These are phyloP conservation scores for Atractosteus spatula DNA, from an alignment of 2,113 vertebrate genomes.

Conservation along the genomic window DNA sequence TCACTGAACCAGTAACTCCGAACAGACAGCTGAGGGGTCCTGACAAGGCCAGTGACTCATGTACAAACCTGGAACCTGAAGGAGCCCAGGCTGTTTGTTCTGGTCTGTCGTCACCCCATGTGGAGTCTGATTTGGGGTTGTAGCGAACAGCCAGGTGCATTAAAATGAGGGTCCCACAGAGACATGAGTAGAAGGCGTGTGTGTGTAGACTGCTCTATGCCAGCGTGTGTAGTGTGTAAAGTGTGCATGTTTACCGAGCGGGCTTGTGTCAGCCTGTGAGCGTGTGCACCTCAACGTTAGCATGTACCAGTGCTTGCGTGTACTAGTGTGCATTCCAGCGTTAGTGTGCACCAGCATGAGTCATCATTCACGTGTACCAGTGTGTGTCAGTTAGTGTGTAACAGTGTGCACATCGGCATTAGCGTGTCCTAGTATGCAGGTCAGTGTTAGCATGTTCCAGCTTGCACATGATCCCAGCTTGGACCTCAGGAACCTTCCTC, in stretches of 20 bases:
- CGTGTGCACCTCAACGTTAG: not conserved
- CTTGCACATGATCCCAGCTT: slow-evolving; percentile 40
- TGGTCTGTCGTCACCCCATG: too few species aligned
- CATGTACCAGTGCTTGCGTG: slow-evolving; percentile 7
- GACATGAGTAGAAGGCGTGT: too few species aligned
- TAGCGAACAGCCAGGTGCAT: too few species aligned
- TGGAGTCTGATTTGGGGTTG: too few species aligned
- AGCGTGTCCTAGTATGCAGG: slow-evolving; percentile 16
- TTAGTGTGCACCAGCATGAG: slow-evolving; percentile 13
- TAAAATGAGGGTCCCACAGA: too few species aligned
- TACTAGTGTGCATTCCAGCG: not conserved
- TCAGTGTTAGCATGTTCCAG: slow-evolving; percentile 9
- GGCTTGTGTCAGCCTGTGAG: not conserved
- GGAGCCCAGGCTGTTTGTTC: too few species aligned
- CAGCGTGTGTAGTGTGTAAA: too few species aligned
- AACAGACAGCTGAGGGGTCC: too few species aligned
- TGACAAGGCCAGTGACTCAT: too few species aligned
- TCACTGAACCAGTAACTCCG: not conserved
- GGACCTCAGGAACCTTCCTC: slow-evolving; percentile 10
- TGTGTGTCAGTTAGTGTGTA: not conserved
- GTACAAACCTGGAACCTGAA: too few species aligned
- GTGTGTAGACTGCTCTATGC: too few species aligned
- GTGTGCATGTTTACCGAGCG: too few species aligned
- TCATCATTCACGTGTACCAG: slow-evolving; percentile 5
- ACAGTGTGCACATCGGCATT: not conserved